Conservation (phyloP, 2,113 vertebrate species). For the Pygoscelis antarcticus region DNA sequence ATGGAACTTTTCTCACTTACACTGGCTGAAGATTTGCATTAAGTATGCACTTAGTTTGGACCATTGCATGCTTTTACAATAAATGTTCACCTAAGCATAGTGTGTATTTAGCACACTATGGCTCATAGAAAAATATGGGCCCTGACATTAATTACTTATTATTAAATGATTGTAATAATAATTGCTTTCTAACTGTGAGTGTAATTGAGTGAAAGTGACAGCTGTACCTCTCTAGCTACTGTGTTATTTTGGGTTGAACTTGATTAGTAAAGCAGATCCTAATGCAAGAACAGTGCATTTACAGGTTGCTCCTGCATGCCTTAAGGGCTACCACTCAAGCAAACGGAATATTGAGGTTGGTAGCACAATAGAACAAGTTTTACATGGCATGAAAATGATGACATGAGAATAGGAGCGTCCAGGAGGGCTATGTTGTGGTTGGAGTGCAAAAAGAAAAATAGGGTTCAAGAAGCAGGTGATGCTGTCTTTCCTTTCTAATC, state of each 20-base stretch:
- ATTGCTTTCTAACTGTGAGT: not conserved
- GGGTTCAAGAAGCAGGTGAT: not conserved
- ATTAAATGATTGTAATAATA: not conserved
- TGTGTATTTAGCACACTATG: not conserved
- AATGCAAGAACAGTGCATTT: constrained; percentile 2
- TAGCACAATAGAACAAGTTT: constrained; percentile 12
- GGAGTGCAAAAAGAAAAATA: not conserved
- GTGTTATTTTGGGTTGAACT: not conserved
- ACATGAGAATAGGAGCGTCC: not conserved
- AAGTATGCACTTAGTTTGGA: not conserved
- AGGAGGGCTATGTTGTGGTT: not conserved
- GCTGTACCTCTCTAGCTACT: not conserved
- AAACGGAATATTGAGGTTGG: constrained; percentile 9
- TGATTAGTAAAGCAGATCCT: constrained; percentile 24
- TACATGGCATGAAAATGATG: not conserved
- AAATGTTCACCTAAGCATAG: not conserved
- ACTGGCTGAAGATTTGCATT: not conserved
- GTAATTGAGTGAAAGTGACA: not conserved
- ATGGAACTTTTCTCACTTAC: not conserved
- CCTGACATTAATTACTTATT: not conserved
- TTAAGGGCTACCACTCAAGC: constrained; percentile 29
- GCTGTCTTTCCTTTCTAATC: not conserved
- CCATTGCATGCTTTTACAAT: not conserved
- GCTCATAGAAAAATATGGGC: not conserved
- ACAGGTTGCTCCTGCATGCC: not conserved